Percentiles rank a stretch among this genome's conserved stretches.
Conservation (phyloP, 2,797 vertebrate genomes). For the Champsocephalus gunnari region DNA sequence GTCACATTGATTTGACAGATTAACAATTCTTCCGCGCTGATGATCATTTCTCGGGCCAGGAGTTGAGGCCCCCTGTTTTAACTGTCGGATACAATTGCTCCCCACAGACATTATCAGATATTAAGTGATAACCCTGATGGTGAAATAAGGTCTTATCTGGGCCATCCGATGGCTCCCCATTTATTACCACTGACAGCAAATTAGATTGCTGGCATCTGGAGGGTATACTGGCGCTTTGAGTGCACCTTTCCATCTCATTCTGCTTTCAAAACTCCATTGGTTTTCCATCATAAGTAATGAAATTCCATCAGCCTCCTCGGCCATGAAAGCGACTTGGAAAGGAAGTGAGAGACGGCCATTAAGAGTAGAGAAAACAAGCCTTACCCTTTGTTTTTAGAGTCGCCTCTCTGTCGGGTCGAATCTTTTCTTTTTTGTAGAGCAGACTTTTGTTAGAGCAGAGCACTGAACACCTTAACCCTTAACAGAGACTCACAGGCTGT, state of each 20-base stretch:
- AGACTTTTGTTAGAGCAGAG: constrained; percentile 28
- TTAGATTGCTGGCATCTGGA: constrained; percentile 78
- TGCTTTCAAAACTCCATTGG: constrained; percentile 72
- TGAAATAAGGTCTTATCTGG: constrained; percentile 76
- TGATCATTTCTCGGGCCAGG: constrained; percentile 66
- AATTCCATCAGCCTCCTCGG: constrained; percentile 71
- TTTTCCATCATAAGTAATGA: constrained; percentile 80
- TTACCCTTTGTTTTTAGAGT: constrained; percentile 73
- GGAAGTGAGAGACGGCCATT: constrained; percentile 61
- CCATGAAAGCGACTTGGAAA: constrained; percentile 59
- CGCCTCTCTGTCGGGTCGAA: constrained; percentile 45
- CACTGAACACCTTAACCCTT: constrained; percentile 15
- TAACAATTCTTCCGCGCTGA: constrained; percentile 66
- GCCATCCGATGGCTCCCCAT: constrained; percentile 64
- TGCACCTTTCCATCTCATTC: constrained; percentile 72
- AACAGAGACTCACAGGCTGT: constrained; percentile 4
- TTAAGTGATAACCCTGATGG: constrained; percentile 80
- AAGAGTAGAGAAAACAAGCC: constrained; percentile 64
- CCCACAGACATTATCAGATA: constrained; percentile 73
- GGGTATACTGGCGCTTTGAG: constrained; percentile 73
- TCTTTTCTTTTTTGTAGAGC: constrained; percentile 26
- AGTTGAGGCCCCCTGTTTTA: constrained; percentile 67
- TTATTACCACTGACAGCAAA: constrained; percentile 80
- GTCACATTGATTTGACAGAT: constrained; percentile 79
- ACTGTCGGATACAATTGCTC: constrained; percentile 71